phyloP scores from a whole-genome alignment of 2,113 vertebrate species.

The Asarcornis scutulata region DNA sequence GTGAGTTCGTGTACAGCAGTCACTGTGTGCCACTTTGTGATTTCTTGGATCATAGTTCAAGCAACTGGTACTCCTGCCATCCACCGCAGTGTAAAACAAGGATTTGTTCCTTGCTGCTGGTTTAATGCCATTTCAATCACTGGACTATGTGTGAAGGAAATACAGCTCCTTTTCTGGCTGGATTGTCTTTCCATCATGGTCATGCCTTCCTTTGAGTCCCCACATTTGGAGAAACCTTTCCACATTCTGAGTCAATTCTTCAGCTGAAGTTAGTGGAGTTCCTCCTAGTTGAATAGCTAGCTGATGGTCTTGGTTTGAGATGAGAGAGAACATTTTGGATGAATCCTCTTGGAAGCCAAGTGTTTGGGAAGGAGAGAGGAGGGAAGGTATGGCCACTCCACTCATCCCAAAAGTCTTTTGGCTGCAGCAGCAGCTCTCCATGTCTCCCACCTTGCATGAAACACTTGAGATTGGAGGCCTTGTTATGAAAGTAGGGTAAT shows the following conservation, averaged over 20 bases:
- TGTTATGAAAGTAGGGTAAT: background rate
- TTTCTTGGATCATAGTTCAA: background rate
- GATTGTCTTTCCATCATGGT: background rate
- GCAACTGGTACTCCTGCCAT: background rate
- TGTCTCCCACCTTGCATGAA: background rate
- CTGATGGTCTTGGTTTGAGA: no score
- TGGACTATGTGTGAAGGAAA: background rate
- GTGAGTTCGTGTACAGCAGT: background rate
- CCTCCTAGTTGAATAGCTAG: background rate
- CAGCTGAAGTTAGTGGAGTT: background rate
- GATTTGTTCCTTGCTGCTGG: background rate
- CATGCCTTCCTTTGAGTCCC: background rate
- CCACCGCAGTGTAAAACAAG: background rate
- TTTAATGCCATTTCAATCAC: background rate
- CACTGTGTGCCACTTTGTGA: accelerated
- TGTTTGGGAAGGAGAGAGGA: background rate
- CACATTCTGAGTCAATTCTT: background rate
- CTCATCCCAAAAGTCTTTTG: background rate
- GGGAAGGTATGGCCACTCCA: accelerated
- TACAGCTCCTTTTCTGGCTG: background rate
- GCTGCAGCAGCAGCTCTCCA: background rate
- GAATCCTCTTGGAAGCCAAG: background rate
- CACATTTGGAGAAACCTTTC: background rate
- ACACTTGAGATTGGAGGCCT: background rate
- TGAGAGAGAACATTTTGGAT: background rate